Conservation (phyloP, 2,888 invertebrate genomes). For the Melanotus villosus region DNA sequence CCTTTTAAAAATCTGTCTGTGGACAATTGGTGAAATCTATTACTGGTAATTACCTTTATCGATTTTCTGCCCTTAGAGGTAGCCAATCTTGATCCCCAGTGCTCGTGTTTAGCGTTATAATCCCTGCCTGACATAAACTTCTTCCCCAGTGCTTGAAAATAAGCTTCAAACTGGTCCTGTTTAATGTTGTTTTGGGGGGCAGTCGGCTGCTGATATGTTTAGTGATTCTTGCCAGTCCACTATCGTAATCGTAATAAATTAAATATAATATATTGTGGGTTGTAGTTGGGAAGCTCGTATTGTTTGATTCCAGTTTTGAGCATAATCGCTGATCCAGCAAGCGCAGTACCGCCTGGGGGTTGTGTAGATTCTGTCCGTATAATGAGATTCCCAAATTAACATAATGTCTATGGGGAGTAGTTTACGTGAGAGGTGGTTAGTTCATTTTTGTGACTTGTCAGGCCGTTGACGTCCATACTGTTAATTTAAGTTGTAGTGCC, state of each 20-base stretch:
- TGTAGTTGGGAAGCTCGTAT: too few species aligned
- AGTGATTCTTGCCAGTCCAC: not conserved
- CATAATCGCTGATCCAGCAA: not conserved
- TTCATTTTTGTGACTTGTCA: conserved; percentile 3
- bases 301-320: conserved; percentile 11
- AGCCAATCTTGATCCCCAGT: not conserved
- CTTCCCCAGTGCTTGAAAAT: too few species aligned
- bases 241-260: not conserved
- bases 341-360: not conserved
- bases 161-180: not conserved
- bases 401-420: conserved; percentile 28
- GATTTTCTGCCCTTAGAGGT: not conserved
- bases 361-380: not conserved
- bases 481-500: conserved; percentile 9
- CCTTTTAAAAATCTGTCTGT: not conserved
- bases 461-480: not conserved
- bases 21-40: not conserved
- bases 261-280: not conserved
- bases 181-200: conserved; percentile 15
- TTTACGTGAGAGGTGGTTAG: not conserved
- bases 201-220: conserved; percentile 9
- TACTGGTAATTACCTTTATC: not conserved
- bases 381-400: conserved; percentile 18
- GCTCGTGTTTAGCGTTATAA: too few species aligned
- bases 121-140: too few species aligned